These are phyloP conservation scores for Caenorhabditis sp. DNA, from an alignment of 2,888 invertebrate genomes.

Conservation along the genomic window DNA sequence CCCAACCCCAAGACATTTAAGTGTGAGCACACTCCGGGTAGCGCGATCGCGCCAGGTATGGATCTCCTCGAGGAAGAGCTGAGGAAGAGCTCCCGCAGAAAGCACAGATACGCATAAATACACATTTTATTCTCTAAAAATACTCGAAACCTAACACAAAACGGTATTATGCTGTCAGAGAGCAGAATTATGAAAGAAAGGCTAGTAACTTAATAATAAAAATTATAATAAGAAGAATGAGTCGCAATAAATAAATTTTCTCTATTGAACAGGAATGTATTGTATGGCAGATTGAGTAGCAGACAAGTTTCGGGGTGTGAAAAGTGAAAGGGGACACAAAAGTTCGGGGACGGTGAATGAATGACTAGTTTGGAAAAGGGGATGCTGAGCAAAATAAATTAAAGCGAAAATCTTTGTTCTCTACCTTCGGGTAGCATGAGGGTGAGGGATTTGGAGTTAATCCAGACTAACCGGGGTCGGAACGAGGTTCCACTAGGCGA, in stretches of 20 bases:
- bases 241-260: constrained; percentile 38
- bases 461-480: constrained; percentile 93
- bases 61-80: constrained; percentile 62
- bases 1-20: constrained; percentile 81
- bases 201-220: no score
- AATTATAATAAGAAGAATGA: no score
- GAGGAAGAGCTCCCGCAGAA: background rate
- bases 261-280: constrained; percentile 43
- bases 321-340: constrained; percentile 8
- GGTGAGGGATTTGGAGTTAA: constrained; percentile 93
- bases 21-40: constrained; percentile 77
- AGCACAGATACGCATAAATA: background rate
- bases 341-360: constrained; percentile 8
- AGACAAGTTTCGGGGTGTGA: constrained; percentile 13
- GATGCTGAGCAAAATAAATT: constrained; percentile 37
- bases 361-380: constrained; percentile 19
- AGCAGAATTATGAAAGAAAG: constrained; percentile 37
- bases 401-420: constrained; percentile 86
- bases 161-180: constrained; percentile 37
- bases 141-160: background rate
- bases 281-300: constrained; percentile 41
- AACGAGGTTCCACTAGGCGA: constrained; percentile 64
- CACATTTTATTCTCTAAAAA: background rate
- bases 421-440: constrained; percentile 96
- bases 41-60: constrained; percentile 77